A percentile compares a stretch with the other conserved stretches of the same genome.
These are phyloP conservation scores for Elegia similella DNA, from an alignment of 2,888 invertebrate species.

Conservation along the genomic window DNA sequence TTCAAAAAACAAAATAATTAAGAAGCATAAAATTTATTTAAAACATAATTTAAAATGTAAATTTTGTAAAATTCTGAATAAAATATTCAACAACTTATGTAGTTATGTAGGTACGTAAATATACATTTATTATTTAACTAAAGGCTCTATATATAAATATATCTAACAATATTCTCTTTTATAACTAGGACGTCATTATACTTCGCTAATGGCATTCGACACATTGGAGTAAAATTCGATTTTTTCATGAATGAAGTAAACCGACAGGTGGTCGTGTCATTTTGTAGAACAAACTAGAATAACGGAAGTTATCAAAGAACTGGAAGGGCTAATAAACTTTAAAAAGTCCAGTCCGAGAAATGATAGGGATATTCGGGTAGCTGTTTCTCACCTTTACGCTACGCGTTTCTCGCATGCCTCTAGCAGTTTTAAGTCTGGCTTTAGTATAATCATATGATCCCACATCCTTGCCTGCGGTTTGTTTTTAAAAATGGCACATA, in stretches of 20 bases:
- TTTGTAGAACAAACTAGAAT: neutral
- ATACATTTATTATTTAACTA: conserved; percentile 32
- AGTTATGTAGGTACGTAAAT: conserved; percentile 43
- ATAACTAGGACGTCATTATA: conserved; percentile 26
- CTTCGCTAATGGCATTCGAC: conserved; percentile 67
- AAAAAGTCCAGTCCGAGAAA: too few relatives aligned
- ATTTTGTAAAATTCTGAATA: conserved; percentile 77
- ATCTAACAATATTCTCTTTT: conserved; percentile 30
- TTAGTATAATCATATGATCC: too few relatives aligned
- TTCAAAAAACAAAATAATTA: conserved; percentile 28
- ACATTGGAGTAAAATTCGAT: conserved; percentile 34
- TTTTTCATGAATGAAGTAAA: neutral
- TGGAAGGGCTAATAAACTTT: too few relatives aligned
- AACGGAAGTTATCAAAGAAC: too few relatives aligned
- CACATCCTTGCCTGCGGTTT: too few relatives aligned
- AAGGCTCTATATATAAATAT: conserved; percentile 44
- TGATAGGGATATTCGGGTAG: too few relatives aligned
- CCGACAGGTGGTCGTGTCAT: neutral
- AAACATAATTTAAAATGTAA: conserved; percentile 77
- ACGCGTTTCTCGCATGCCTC: too few relatives aligned
- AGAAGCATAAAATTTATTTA: conserved; percentile 70
- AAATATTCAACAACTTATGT: conserved; percentile 70
- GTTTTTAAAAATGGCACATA: too few relatives aligned
- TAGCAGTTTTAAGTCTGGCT: too few relatives aligned
- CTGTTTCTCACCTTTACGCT: too few relatives aligned